A percentile compares a stretch with the other conserved stretches of the same genome.
Conservation (phyloP, 2,113 vertebrate species). For the Dipodomys merriami region DNA sequence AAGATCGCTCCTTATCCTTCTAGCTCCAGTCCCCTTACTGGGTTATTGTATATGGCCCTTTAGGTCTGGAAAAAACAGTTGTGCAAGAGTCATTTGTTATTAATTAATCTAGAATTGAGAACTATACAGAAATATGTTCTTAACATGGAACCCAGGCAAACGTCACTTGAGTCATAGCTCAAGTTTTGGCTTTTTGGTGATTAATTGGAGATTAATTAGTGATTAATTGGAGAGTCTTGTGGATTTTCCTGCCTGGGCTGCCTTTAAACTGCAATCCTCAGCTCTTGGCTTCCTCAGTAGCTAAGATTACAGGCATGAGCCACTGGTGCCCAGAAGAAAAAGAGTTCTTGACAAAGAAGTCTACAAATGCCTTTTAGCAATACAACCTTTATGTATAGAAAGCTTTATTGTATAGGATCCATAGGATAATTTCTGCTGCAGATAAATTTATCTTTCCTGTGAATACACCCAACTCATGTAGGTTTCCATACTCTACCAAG, state of each 20-base stretch:
- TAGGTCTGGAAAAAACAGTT: not conserved
- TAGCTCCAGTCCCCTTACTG: not conserved
- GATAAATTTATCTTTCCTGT: not conserved
- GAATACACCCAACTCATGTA: not conserved
- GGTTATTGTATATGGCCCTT: not conserved
- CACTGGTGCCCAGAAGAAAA: too few species aligned
- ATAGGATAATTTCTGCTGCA: constrained; percentile 1
- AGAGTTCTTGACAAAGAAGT: not conserved
- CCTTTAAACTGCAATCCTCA: too few species aligned
- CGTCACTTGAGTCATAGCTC: too few species aligned
- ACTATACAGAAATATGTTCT: not conserved
- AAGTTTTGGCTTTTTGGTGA: too few species aligned
- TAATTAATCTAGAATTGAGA: not conserved
- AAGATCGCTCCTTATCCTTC: not conserved
- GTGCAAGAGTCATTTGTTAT: not conserved
- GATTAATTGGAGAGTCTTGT: too few species aligned
- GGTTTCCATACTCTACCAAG: not conserved
- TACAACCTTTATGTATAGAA: not conserved
- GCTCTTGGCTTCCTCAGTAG: too few species aligned
- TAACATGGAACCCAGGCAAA: not conserved
- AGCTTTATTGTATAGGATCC: not conserved
- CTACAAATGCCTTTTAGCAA: not conserved
- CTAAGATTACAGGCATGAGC: too few species aligned
- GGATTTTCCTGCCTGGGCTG: too few species aligned
- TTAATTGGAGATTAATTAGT: too few species aligned